Base-by-base conservation (phyloP, 2,113 vertebrate species). In the Oxygymnocypris stewartii region DNA sequence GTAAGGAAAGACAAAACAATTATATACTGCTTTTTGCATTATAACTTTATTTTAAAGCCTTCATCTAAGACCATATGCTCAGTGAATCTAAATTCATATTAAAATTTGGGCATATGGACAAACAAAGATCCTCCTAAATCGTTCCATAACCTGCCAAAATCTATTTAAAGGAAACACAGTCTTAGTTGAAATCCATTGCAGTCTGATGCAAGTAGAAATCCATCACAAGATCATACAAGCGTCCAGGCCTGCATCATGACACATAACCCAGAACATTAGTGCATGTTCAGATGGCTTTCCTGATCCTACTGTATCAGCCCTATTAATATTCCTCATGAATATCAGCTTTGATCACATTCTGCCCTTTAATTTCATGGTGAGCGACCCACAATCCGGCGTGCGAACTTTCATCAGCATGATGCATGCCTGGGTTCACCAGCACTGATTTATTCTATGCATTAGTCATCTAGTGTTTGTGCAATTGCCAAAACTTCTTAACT, bases 311-410 rank as follows among this genome's bases (percentile, higher is more conserved):
- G 31, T n/a, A 63, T 42, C 44, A 4, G 47, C 47, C 47, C 75
- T 73, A 20, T 59, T 74, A 74, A 74, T 71, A 83, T 84, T 84
- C 82, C 82, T 84, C 82, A 73, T 74, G 82, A 74, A 74, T 42
- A 84, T 59, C 44, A 13, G 31, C 67, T 23, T 47, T 35, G 67
- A 84, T 84, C 82, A 84, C 81, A 83, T 51, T 37, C 81, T 83
- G 81, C 81, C 81, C 65, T 83, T 71, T 83, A 71, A 83, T 84
- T 84, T 84, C 69, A 84, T 74, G 67, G 82, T 74, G 82, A 84
- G 69, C 69, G 67, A 74, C 67, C 69, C 82, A 74, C 65, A 74
- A 84, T 84, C 51, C 69, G 25, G 47, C 11, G 31, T 20, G 69
- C 25, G 20, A 84, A 84, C 67, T 84, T 84, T 71, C 65, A 51